phyloP scores from a whole-genome alignment of 2,797 vertebrate genomes.

The Sebastes oblongus region DNA sequence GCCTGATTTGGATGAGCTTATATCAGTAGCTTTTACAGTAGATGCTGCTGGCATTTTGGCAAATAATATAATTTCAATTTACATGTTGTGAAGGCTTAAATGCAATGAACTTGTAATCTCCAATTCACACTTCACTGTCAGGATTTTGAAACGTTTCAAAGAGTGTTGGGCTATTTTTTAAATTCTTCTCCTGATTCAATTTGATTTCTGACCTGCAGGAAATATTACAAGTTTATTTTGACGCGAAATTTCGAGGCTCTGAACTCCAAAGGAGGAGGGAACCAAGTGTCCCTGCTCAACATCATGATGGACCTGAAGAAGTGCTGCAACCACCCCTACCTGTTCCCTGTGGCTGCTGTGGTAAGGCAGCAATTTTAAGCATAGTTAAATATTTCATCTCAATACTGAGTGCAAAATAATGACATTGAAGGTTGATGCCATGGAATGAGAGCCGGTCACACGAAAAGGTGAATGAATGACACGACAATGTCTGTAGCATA shows the following conservation, averaged over 20 bases:
- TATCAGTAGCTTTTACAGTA: neutral
- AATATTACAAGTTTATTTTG: constrained; percentile 99
- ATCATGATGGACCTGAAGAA: constrained; percentile 99
- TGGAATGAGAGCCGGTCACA: neutral
- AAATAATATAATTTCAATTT: neutral
- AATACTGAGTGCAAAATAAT: neutral
- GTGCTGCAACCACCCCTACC: constrained; percentile 98
- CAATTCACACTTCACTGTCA: neutral
- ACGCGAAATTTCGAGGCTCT: constrained; percentile 97
- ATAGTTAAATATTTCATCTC: neutral
- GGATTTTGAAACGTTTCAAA: neutral
- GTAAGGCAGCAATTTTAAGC: constrained; percentile 69
- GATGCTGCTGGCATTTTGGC: neutral
- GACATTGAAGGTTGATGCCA: neutral
- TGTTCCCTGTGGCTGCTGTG: constrained; percentile 96
- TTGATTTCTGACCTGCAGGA: constrained; percentile 78
- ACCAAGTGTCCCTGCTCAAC: constrained; percentile 97
- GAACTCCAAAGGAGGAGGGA: constrained; percentile 97
- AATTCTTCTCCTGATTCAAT: neutral
- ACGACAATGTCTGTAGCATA: neutral
- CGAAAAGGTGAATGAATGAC: no score
- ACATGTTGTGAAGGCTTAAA: neutral
- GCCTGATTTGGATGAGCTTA: neutral
- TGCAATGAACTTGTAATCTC: neutral
- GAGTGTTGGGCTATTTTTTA: neutral